These are phyloP conservation scores for Pelodytes ibericus DNA, from an alignment of 2,797 vertebrate species.

Conservation along the genomic window DNA sequence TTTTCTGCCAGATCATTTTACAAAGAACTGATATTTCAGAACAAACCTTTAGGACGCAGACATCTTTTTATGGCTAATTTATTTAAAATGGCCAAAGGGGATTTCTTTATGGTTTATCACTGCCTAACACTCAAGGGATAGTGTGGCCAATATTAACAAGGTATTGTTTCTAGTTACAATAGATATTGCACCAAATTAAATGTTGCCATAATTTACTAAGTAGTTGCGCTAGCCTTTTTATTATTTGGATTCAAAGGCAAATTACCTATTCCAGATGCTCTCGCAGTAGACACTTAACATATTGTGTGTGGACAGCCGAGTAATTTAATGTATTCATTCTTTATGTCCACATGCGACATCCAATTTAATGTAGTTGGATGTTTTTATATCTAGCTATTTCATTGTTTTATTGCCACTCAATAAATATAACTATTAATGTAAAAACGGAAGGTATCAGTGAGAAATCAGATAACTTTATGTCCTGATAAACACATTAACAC, in stretches of 20 bases:
- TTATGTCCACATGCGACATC: constrained; percentile 31
- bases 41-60: not conserved
- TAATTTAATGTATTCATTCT: constrained; percentile 37
- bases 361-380: constrained; percentile 18
- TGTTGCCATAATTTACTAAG: constrained; percentile 24
- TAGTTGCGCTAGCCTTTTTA: constrained; percentile 34
- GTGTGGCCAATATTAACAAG: constrained; percentile 7
- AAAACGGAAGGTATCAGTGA: constrained; percentile 10
- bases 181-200: constrained; percentile 39
- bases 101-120: not conserved
- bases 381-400: constrained; percentile 25
- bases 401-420: constrained; percentile 30
- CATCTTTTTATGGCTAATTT: constrained; percentile 10
- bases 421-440: constrained; percentile 15
- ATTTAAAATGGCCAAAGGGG: constrained; percentile 2
- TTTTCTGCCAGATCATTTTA: not conserved
- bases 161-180: constrained; percentile 18
- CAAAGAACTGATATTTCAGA: not conserved
- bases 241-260: constrained; percentile 46
- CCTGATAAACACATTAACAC: constrained; percentile 32
- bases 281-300: constrained; percentile 18
- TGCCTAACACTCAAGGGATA: not conserved
- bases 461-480: no score
- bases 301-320: constrained; percentile 25
- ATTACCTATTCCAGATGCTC: constrained; percentile 28